Conservation (phyloP, 2,113 vertebrate genomes). For the Phylloscopus whistleri region DNA sequence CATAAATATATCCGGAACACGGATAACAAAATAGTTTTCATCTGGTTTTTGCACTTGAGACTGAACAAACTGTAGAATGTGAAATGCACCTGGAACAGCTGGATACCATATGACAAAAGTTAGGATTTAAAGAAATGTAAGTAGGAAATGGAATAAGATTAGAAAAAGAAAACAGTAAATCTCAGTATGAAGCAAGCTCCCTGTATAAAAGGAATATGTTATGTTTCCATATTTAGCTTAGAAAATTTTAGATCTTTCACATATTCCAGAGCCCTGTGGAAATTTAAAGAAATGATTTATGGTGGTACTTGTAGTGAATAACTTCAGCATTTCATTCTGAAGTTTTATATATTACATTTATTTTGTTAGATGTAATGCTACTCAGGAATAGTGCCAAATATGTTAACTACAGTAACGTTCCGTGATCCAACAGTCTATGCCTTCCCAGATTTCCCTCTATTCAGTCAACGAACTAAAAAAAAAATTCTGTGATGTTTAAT, state of each 20-base stretch:
- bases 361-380: constrained; percentile 7
- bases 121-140: constrained; percentile 58
- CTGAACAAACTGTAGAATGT: constrained; percentile 55
- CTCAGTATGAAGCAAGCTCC: constrained; percentile 39
- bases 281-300: constrained; percentile 15
- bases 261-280: constrained; percentile 11
- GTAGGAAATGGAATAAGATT: constrained; percentile 57
- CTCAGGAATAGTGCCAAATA: constrained; percentile 12
- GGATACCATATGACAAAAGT: constrained; percentile 57
- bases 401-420: neutral
- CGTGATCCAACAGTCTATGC: neutral
- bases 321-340: constrained; percentile 23
- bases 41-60: constrained; percentile 52
- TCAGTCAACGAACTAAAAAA: constrained; percentile 29
- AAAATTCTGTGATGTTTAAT: neutral
- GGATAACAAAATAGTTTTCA: constrained; percentile 37
- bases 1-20: constrained; percentile 38
- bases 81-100: constrained; percentile 64
- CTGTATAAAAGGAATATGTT: neutral
- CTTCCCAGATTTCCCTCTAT: neutral
- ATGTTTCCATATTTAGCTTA: constrained; percentile 35
- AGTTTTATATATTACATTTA: neutral
- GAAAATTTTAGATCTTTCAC: constrained; percentile 45
- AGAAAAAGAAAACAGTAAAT: constrained; percentile 55
- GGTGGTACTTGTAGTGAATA: neutral